phyloP scores from a whole-genome alignment of 2,888 invertebrate genomes.

The Dione juno region DNA sequence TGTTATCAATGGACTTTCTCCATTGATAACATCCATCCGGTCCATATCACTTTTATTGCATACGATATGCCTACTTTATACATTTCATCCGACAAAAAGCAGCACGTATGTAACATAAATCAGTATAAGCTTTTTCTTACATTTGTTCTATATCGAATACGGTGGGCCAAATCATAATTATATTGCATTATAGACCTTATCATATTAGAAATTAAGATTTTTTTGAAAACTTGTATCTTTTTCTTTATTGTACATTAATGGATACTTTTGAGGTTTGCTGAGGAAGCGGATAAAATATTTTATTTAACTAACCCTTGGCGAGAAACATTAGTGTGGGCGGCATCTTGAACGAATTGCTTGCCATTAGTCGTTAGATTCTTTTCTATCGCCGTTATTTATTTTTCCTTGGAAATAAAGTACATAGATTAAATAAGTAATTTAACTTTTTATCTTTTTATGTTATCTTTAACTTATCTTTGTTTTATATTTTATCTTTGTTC shows the following conservation, averaged over 20 bases:
- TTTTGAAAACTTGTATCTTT: background rate
- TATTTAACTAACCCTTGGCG: slow-evolving; percentile 46
- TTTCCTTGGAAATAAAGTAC: slow-evolving; percentile 19
- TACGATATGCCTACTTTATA: slow-evolving; percentile 24
- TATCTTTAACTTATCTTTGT: background rate
- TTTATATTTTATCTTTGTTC: background rate
- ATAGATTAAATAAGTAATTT: slow-evolving; percentile 18
- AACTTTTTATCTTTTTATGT: slow-evolving; percentile 16
- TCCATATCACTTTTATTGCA: slow-evolving; percentile 8
- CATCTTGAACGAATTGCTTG: slow-evolving; percentile 46
- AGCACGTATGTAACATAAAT: slow-evolving; percentile 45
- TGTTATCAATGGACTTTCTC: background rate
- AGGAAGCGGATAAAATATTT: slow-evolving; percentile 45
- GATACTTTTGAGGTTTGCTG: slow-evolving; percentile 45
- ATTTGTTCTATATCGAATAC: slow-evolving; percentile 38
- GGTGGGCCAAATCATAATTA: slow-evolving; percentile 17
- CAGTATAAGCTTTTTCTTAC: slow-evolving; percentile 37
- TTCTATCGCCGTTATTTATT: slow-evolving; percentile 34
- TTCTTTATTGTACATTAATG: slow-evolving; percentile 38
- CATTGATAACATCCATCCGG: too few species aligned
- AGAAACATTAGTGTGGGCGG: slow-evolving; percentile 43
- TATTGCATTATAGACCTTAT: slow-evolving; percentile 26
- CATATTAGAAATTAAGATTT: slow-evolving; percentile 5
- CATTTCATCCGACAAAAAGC: slow-evolving; percentile 50
- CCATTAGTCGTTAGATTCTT: slow-evolving; percentile 35